Base-by-base conservation (phyloP, 2,888 invertebrate species). In the Caenorhabditis imperialis region DNA sequence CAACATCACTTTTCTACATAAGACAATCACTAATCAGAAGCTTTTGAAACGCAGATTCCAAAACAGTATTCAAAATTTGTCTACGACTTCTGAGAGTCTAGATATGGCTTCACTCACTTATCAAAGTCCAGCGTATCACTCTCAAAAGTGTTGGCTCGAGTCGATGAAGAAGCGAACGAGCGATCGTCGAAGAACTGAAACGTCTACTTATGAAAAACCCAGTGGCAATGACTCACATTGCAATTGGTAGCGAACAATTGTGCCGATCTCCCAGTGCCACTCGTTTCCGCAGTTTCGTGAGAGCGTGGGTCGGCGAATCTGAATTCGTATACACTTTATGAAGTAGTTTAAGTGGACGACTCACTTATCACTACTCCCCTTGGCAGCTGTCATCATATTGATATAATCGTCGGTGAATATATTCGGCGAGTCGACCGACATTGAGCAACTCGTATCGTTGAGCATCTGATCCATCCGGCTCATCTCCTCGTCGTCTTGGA, bases 121-220 rank as follows among this genome's bases (percentile, higher is more conserved):
- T 81, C 81, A 55, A 81, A 78, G 25, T 81, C 81, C 44, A 69
- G 20, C 8, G 69, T 76, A 40, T 69, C 75, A 53, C 71, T 70
- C 44, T 79, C 79, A 33, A 73, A 78, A 18, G 75, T 74, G 54
- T 70, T 72, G 22, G 77, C 51, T 51, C 71, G 30, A 25, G 75
- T 73, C 5, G 72, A 73, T 4, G 60, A 53, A 1, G 70, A 75
- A 2, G 62, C 67, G 35, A 76, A 72, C 18, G 76, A 76, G 7
- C 57, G 69, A 30, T 70, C 70, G 25, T 75, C 65, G 42, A 65
- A 65, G 57, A 65, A 65, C 75, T 75, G 51, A 62, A 73, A 73
- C 6, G 14, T 48, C n/a, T 48, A 16, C 23, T 20, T 25, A 6
- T 10, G 14, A n/a, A 48, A 14, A 16, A 20, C 6, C 14, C n/a